A percentile compares a stretch with the other conserved stretches of the same genome.
These are phyloP conservation scores for Lates japonicus DNA, from an alignment of 2,797 vertebrate genomes.

Conservation along the genomic window DNA sequence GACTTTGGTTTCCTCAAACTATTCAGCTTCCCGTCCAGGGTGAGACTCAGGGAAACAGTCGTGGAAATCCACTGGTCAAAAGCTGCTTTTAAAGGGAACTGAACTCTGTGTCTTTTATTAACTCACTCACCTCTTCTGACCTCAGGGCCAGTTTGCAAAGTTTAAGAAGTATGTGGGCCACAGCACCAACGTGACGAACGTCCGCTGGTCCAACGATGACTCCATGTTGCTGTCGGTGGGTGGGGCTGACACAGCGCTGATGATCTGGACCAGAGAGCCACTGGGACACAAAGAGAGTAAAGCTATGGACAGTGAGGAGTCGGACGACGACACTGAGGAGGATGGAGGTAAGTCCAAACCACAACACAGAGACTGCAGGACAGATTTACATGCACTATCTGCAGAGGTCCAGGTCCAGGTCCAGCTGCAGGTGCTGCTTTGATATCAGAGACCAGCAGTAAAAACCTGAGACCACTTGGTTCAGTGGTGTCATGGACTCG, in stretches of 20 bases:
- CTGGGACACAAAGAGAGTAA: constrained; percentile 93
- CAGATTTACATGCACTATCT: not conserved
- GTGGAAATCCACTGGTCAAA: too few species aligned
- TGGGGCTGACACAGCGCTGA: constrained; percentile 94
- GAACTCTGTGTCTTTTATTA: not conserved
- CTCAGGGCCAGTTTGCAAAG: constrained; percentile 92
- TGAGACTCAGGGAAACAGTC: constrained; percentile 65
- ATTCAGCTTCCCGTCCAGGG: constrained; percentile 95
- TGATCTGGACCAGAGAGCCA: constrained; percentile 96
- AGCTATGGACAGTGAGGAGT: constrained; percentile 96
- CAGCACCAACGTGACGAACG: constrained; percentile 94
- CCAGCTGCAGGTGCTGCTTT: not conserved
- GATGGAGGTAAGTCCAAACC: constrained; percentile 90
- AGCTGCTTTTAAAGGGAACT: not conserved
- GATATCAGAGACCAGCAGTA: too few species aligned
- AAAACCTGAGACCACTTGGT: too few species aligned
- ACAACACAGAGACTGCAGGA: not conserved
- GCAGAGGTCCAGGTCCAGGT: not conserved
- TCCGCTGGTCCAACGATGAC: constrained; percentile 95
- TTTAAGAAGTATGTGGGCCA: constrained; percentile 98
- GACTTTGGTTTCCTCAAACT: constrained; percentile 97
- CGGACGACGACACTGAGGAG: constrained; percentile 93
- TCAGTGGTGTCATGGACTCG: not conserved
- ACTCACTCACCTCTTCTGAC: not conserved
- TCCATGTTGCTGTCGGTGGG: constrained; percentile 93